phyloP scores from a whole-genome alignment of 2,797 vertebrate species.

The Petrocephalus sullivani region DNA sequence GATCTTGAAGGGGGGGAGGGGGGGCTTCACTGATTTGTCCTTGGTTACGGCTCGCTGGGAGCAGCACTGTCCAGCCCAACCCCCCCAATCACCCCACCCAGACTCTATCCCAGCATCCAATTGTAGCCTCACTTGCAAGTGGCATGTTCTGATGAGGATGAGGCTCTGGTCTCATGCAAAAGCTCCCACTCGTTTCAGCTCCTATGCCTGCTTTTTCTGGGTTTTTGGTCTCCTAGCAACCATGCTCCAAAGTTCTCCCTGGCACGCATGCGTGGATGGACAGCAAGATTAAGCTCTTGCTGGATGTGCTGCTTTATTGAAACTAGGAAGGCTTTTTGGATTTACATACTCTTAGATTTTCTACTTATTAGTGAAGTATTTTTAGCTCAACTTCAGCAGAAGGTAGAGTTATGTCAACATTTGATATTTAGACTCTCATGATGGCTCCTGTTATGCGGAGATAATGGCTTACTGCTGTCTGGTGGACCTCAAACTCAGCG shows the following conservation, averaged over 20 bases:
- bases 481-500: background rate
- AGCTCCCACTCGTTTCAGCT: background rate
- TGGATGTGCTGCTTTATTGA: background rate
- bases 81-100: background rate
- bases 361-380: constrained; percentile 1
- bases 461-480: background rate
- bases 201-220: background rate
- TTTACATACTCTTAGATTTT: constrained; percentile 23
- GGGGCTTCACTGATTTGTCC: constrained; percentile 10
- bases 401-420: background rate
- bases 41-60: background rate
- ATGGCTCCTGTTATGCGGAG: background rate
- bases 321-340: constrained; percentile 14
- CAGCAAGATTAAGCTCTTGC: background rate
- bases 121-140: background rate
- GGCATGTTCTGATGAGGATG: background rate
- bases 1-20: background rate
- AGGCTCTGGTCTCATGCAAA: background rate
- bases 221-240: constrained; percentile 23
- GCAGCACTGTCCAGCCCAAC: background rate
- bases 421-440: background rate
- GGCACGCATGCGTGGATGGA: background rate
- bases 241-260: background rate
- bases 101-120: background rate
- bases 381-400: constrained; percentile 7